Conservation (phyloP, 2,113 vertebrate species). For the Indri indri region DNA sequence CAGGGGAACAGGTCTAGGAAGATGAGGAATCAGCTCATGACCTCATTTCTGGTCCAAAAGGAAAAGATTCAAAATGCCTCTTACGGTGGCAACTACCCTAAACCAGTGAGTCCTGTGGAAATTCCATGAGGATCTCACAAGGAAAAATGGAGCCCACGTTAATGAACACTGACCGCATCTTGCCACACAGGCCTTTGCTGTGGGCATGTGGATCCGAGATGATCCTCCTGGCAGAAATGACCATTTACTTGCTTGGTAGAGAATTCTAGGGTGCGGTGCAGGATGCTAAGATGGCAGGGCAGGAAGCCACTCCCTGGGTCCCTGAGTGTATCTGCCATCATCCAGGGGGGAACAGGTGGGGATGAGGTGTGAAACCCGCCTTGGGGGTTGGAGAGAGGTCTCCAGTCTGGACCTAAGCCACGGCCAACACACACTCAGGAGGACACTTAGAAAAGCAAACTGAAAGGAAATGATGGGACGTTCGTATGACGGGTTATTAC, state of each 20-base stretch:
- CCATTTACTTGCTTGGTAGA: background rate
- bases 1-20: background rate
- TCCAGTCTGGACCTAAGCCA: background rate
- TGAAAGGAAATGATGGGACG: background rate
- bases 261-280: background rate
- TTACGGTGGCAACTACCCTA: background rate
- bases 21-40: background rate
- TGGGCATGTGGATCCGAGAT: background rate
- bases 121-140: background rate
- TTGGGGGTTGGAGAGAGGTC: background rate
- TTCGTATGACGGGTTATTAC: slow-evolving; percentile 38
- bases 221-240: background rate
- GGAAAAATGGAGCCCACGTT: background rate
- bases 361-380: background rate
- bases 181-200: background rate
- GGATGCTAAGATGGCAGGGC: background rate
- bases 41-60: background rate
- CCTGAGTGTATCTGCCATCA: background rate
- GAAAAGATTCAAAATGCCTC: background rate
- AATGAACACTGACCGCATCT: background rate
- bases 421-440: background rate
- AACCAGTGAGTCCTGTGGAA: background rate
- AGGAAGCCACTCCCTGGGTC: too few species aligned
- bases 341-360: background rate
- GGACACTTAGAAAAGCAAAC: slow-evolving; percentile 23